Evolutionary conservation across 64 coral and sea anemone genomes (phyloP), one percentile per base, ranked within the genome.

Genomic region (Dendronephthya gigantea): DNA sequence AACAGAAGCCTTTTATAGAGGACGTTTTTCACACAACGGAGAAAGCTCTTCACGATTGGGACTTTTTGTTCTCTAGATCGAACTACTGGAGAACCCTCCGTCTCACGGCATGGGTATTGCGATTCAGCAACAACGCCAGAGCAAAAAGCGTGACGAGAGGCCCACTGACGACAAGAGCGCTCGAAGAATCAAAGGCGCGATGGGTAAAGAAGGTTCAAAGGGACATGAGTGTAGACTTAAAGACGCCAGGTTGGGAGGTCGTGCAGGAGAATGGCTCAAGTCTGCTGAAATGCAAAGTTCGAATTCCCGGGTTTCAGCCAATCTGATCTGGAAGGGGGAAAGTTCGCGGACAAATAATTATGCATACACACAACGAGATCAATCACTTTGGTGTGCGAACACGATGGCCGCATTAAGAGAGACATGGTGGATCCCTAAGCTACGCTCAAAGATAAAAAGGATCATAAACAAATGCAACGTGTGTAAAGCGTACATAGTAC

Each of bases 191-290:
- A 19, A 40, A 79, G 68, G 83, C 65, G 22, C 11, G 5, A 65
- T 92, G 91, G 90, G 74, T 92, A 31, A 89, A 68, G 91, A 82
- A 28, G 33, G 72, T 88, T 9, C 92, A 90, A 82, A 41, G 35
- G 51, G 27, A 83, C 30, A 51, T 89, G 27, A 43, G 66, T 19
- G 25, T 9, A 19, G 66, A 74, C 19, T 50, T 92, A 38, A 49
- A 92, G 56, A 48, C 49, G 47, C 70, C 68, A 36, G 87, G 83
- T 7, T 93, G 92, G 88, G 85, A 84, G 31, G 33, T 90, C 43
- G 82, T 93, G 0, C 59, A 79, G 40, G 85, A 90, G 30, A 65
- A 87, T 0, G 33, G 34, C 9, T 65, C 27, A 12, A 85, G 82
- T 28, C 72, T 90, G 9, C 69, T 92, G 15, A 91, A 31, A 51